phyloP scores from a whole-genome alignment of 2,113 vertebrate genomes.

The Pelusios castaneus region DNA sequence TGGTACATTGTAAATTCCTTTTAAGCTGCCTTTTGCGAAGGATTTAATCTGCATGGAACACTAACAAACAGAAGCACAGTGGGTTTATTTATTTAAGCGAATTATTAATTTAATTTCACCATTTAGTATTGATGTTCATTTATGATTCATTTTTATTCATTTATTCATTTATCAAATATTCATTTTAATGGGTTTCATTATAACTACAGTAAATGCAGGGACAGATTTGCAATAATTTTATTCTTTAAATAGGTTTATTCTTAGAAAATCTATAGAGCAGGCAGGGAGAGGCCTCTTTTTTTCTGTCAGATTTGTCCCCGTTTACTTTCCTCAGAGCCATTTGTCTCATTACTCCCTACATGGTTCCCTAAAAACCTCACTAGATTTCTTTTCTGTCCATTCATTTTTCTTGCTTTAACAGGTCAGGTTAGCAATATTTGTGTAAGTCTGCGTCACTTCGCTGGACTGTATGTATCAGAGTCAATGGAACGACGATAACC shows the following conservation, averaged over 20 bases:
- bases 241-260: slow-evolving; percentile 72
- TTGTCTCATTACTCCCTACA: not conserved
- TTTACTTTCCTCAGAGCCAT: not conserved
- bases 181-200: slow-evolving; percentile 79
- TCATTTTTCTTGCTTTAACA: not conserved
- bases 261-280: slow-evolving; percentile 66
- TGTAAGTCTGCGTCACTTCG: not conserved
- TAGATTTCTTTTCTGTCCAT: not conserved
- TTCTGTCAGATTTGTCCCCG: slow-evolving; percentile 5
- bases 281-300: slow-evolving; percentile 41
- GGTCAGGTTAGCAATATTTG: not conserved
- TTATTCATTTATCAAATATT: slow-evolving; percentile 83
- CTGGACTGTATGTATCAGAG: not conserved
- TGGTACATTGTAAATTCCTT: slow-evolving; percentile 45
- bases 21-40: slow-evolving; percentile 56
- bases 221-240: slow-evolving; percentile 68
- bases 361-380: not conserved
- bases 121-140: slow-evolving; percentile 78
- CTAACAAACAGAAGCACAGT: slow-evolving; percentile 59
- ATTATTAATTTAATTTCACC: slow-evolving; percentile 80
- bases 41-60: slow-evolving; percentile 38
- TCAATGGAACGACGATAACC: not conserved
- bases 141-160: slow-evolving; percentile 80
- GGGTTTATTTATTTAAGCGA: slow-evolving; percentile 78
- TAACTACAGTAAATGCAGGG: slow-evolving; percentile 68